Percentiles rank a stretch among this genome's conserved stretches.
phyloP scores from a whole-genome alignment of 2,888 invertebrate genomes.

The Itoplectis maculator region DNA sequence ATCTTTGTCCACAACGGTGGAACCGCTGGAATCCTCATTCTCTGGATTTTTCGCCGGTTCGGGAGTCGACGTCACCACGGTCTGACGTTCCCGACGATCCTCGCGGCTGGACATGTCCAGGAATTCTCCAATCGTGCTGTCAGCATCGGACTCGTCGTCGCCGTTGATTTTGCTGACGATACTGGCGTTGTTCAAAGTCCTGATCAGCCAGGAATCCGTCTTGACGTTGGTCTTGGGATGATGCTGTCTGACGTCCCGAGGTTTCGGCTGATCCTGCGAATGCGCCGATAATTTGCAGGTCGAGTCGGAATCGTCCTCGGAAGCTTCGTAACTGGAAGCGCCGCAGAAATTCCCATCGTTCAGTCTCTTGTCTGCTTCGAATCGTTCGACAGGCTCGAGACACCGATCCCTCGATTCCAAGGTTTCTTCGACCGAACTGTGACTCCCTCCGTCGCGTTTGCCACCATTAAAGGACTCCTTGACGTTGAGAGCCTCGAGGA shows the following conservation, averaged over 20 bases:
- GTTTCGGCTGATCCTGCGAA: slow-evolving; percentile 62
- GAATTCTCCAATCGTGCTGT: slow-evolving; percentile 63
- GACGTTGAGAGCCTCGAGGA: slow-evolving; percentile 79
- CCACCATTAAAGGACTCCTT: slow-evolving; percentile 64
- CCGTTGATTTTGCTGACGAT: slow-evolving; percentile 62
- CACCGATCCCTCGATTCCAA: background rate
- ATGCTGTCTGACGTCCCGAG: slow-evolving; percentile 62
- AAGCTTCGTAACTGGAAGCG: slow-evolving; percentile 75
- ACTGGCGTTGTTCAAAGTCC: slow-evolving; percentile 78
- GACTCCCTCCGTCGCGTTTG: slow-evolving; percentile 8
- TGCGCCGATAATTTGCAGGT: slow-evolving; percentile 70
- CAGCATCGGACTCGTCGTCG: slow-evolving; percentile 64
- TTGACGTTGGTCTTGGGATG: slow-evolving; percentile 76
- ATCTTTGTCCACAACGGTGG: background rate
- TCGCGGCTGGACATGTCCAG: slow-evolving; percentile 72
- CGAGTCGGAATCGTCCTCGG: slow-evolving; percentile 77
- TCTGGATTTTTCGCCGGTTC: slow-evolving; percentile 28
- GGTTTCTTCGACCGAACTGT: slow-evolving; percentile 1
- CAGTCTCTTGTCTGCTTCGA: background rate
- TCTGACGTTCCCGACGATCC: slow-evolving; percentile 63
- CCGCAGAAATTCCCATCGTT: slow-evolving; percentile 37
- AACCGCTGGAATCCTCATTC: background rate
- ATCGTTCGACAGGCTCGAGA: background rate
- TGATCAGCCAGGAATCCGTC: slow-evolving; percentile 81
- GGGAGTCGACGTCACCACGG: slow-evolving; percentile 62